Conservation (phyloP, 2,113 vertebrate species). For the human region GRCh38 chr12:121155501-121156000, state of each 20-base stretch:
- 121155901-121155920: not conserved
- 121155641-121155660: not conserved
- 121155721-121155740: not conserved
- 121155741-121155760: not conserved
- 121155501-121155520: not conserved
- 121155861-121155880: not conserved
- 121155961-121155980: not conserved
- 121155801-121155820: not conserved
- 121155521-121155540: not conserved
- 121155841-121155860: conserved; percentile 2
- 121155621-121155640: not conserved
- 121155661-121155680: not conserved
- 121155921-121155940: not conserved
- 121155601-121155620: not conserved
- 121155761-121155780: not conserved
- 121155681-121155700: conserved; percentile 26
- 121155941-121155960: not conserved
- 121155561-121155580: not conserved
- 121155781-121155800: conserved; percentile 26
- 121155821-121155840: conserved; percentile 17
- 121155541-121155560: not conserved
- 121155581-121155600: not conserved
- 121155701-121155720: not conserved
- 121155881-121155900: not conserved
- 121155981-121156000: not conserved